Base-by-base conservation (phyloP, 2,113 vertebrate genomes). In the Morone chrysops region DNA sequence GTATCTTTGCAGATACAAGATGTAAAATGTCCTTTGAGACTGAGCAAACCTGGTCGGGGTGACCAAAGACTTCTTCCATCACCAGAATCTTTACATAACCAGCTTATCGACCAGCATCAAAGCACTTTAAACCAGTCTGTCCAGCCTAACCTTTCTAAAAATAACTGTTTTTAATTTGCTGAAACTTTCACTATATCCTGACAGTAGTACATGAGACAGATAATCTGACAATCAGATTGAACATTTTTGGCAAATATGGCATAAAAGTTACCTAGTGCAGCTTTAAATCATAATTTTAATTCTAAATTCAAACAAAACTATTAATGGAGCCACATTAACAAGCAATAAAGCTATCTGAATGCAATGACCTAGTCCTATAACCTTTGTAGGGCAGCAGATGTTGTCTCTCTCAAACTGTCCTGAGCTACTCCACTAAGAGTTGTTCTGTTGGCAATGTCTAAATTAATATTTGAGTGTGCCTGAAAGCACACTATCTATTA, bases 51-150 rank as follows among this genome's bases (percentile, higher is more conserved):
- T 31, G 62, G 20, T 66, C 0, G 2, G 51, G 8, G 18, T 38
- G 36, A 75, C 70, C 63, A 53, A 61, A 57, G 0, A 54, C 36
- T 16, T n/a, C 12, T 12, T n/a, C 8, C 9, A 57, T 20, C 40
- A 31, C 6, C 9, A 48, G 8, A 14, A 20, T 51, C 22, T 57
- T 43, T 0, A 70, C 40, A 5, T 40, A 53, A 61, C 14, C 10
- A 75, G n/a, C 66, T 70, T 14, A 25, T 75, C 18, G n/a, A 9
- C 36, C 53, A 22, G n/a, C 25, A 59, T 81, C 36, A 43, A 61
- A 50, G 31, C 50, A 36, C 63, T 63, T 50, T n/a, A 43, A 57
- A 48, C 20, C 40, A 45, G 13, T 45, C 13, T 1, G 3, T 22
- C 20, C 5, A 7, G 36, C 31, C 31, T 31, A 31, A 31, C 31